Conservation (phyloP, 2,888 invertebrate genomes). For the Latheticus oryzae region DNA sequence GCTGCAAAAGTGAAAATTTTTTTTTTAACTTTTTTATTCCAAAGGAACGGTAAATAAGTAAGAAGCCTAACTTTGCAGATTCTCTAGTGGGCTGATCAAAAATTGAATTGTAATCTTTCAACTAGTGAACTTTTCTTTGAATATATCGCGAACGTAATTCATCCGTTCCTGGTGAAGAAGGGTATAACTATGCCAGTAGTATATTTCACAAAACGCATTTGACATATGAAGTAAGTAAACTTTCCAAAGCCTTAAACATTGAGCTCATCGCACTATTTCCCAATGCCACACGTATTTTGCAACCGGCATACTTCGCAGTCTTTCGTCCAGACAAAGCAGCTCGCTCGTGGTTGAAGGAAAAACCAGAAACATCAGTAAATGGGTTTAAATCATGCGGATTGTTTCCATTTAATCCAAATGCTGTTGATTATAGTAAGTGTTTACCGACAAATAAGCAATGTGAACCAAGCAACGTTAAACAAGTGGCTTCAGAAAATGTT, state of each 20-base stretch:
- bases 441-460: no score
- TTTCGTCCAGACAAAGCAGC: constrained; percentile 45
- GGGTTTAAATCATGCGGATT: constrained; percentile 3
- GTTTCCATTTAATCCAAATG: constrained; percentile 3
- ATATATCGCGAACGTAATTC: constrained; percentile 56
- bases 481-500: no score
- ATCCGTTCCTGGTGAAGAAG: constrained; percentile 55
- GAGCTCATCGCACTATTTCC: constrained; percentile 48
- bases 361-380: neutral
- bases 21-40: no score
- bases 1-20: no score
- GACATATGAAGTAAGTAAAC: constrained; percentile 39
- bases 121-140: constrained; percentile 60
- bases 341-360: no score
- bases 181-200: constrained; percentile 55
- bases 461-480: no score
- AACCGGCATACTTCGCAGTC: constrained; percentile 50
- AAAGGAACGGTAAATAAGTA: no score
- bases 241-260: constrained; percentile 39
- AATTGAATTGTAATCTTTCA: no score
- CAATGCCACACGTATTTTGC: constrained; percentile 50
- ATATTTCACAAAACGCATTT: constrained; percentile 51
- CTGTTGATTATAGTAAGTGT: constrained; percentile 12
- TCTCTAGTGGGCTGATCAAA: no score
- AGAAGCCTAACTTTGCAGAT: no score